phyloP scores from a whole-genome alignment of 1,140 invertebrate species.

The Drosophila navojoa region DNA sequence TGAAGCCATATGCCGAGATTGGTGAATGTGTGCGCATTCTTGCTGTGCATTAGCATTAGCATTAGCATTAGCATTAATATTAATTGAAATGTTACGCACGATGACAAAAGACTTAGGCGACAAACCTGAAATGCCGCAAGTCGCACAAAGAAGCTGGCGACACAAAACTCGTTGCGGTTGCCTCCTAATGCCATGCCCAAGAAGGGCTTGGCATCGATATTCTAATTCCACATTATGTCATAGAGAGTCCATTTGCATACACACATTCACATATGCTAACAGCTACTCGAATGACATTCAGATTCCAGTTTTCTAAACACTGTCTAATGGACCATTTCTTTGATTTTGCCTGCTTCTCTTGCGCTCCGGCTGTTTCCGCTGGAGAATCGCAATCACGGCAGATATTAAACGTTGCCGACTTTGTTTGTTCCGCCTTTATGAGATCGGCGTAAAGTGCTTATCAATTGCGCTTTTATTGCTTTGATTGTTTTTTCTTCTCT shows the following conservation, averaged over 20 bases:
- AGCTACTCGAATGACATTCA: background rate
- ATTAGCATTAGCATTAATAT: background rate
- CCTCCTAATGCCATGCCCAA: background rate
- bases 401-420: conserved; percentile 3
- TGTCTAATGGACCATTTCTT: background rate
- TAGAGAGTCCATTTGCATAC: conserved; percentile 9
- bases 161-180: conserved; percentile 20
- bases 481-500: background rate
- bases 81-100: conserved; percentile 71
- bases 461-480: conserved; percentile 39
- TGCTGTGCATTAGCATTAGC: background rate
- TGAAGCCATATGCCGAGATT: conserved; percentile 47
- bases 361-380: conserved; percentile 6
- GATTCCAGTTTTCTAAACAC: background rate
- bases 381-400: conserved; percentile 1
- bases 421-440: conserved; percentile 7
- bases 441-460: conserved; percentile 33
- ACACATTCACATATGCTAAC: background rate
- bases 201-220: conserved; percentile 2
- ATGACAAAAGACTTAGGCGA: conserved; percentile 59
- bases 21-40: background rate
- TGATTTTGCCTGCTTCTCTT: background rate
- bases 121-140: conserved; percentile 48
- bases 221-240: background rate
- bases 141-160: too few relatives aligned